A percentile compares a stretch with the other conserved stretches of the same genome.
phyloP scores from a whole-genome alignment of 2,113 vertebrate species.

The Piprites chloris region DNA sequence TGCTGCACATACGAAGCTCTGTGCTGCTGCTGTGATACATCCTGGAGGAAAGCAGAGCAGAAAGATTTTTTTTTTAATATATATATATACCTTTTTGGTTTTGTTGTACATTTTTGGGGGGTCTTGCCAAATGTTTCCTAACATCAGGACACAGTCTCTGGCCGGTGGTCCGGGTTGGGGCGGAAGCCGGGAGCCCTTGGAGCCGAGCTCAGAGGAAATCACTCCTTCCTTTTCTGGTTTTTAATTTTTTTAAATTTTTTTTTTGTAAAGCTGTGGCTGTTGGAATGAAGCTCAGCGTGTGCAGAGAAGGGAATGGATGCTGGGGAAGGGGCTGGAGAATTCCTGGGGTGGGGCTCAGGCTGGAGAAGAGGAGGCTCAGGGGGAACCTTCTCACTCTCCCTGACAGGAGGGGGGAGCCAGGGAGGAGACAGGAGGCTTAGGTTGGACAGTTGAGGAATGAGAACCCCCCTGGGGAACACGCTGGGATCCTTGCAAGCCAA shows the following conservation, averaged over 20 bases:
- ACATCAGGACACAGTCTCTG: neutral
- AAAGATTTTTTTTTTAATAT: neutral
- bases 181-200: neutral
- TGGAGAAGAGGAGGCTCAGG: neutral
- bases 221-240: neutral
- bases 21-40: neutral
- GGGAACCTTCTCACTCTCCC: neutral
- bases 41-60: neutral
- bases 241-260: neutral
- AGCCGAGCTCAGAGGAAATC: constrained; percentile 28
- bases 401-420: neutral
- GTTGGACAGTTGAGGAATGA: neutral
- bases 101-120: neutral
- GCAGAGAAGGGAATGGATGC: neutral
- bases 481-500: neutral
- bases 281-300: neutral
- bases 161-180: neutral
- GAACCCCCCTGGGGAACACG: neutral
- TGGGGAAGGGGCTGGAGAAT: neutral
- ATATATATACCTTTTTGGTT: too few species aligned
- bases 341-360: neutral
- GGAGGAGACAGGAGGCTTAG: neutral
- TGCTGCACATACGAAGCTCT: neutral
- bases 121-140: neutral
- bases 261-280: neutral